phyloP scores from a whole-genome alignment of 2,888 invertebrate genomes.

The Palloptera scutellata region DNA sequence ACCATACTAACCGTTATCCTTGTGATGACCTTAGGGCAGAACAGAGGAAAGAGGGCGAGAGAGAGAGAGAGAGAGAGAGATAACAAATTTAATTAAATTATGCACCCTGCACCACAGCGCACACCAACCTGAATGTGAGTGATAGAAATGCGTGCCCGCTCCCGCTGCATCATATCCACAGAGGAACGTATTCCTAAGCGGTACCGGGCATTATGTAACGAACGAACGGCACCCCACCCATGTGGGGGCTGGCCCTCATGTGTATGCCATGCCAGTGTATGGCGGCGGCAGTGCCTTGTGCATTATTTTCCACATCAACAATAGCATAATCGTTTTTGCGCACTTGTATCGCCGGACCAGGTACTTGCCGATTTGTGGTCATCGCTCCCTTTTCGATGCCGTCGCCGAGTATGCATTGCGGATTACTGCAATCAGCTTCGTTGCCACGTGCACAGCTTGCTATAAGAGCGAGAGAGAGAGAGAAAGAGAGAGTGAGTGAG shows the following conservation, averaged over 20 bases:
- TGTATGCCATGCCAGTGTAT: constrained; percentile 92
- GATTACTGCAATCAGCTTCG: constrained; percentile 61
- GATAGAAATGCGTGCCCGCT: constrained; percentile 84
- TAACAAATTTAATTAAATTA: background rate
- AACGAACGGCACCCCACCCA: constrained; percentile 86
- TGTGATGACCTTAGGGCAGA: constrained; percentile 71
- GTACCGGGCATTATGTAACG: constrained; percentile 83
- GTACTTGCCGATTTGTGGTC: constrained; percentile 65
- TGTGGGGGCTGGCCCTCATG: constrained; percentile 76
- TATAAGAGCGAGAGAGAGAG: constrained; percentile 58
- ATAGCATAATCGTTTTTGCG: constrained; percentile 81
- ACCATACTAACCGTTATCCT: constrained; percentile 83
- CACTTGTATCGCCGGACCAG: constrained; percentile 70
- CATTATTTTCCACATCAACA: constrained; percentile 79
- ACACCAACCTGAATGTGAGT: constrained; percentile 68
- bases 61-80: background rate
- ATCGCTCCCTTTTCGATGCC: constrained; percentile 65
- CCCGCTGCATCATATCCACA: constrained; percentile 76
- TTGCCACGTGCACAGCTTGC: constrained; percentile 61
- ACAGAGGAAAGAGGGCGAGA: constrained; percentile 49
- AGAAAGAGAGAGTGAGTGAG: constrained; percentile 2
- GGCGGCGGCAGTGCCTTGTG: constrained; percentile 79
- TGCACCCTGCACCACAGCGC: background rate
- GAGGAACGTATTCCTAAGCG: constrained; percentile 72
- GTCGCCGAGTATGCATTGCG: constrained; percentile 66